These are phyloP conservation scores for Ceyx melanurus DNA, from an alignment of 2,113 vertebrate genomes.

Conservation along the genomic window DNA sequence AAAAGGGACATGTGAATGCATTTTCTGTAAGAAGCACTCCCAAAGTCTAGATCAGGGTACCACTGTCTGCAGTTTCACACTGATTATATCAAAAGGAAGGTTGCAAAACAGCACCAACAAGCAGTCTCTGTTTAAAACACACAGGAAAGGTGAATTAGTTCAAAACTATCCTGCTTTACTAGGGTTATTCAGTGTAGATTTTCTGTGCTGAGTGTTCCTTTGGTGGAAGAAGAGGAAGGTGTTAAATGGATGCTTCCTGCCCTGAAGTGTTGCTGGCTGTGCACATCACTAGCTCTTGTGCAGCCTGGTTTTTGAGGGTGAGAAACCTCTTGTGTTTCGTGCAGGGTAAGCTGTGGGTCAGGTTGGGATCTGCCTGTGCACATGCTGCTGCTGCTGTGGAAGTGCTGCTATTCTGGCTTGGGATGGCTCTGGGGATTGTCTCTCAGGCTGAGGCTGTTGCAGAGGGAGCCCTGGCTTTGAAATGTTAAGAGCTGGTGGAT, in stretches of 20 bases:
- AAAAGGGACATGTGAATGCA: background rate
- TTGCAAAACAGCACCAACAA: background rate
- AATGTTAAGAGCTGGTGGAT: slow-evolving; percentile 14
- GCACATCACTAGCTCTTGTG: background rate
- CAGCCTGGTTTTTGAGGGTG: background rate
- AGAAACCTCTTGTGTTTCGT: background rate
- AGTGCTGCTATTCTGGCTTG: background rate
- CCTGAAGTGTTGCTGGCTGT: background rate
- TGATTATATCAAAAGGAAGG: background rate
- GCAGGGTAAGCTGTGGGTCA: rapidly evolving
- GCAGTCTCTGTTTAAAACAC: background rate
- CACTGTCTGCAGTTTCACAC: background rate
- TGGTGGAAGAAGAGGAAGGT: background rate
- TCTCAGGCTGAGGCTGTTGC: background rate
- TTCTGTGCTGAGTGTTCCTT: background rate
- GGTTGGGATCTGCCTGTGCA: background rate
- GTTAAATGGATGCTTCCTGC: background rate
- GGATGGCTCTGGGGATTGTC: background rate
- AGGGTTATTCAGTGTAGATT: background rate
- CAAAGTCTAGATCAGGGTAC: background rate
- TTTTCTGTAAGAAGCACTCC: background rate
- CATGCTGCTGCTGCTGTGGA: background rate
- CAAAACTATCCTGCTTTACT: background rate
- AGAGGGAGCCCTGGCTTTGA: slow-evolving; percentile 23
- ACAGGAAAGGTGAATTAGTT: background rate